Base-by-base conservation (phyloP, 2,797 vertebrate genomes). In the Diplodus sargus region DNA sequence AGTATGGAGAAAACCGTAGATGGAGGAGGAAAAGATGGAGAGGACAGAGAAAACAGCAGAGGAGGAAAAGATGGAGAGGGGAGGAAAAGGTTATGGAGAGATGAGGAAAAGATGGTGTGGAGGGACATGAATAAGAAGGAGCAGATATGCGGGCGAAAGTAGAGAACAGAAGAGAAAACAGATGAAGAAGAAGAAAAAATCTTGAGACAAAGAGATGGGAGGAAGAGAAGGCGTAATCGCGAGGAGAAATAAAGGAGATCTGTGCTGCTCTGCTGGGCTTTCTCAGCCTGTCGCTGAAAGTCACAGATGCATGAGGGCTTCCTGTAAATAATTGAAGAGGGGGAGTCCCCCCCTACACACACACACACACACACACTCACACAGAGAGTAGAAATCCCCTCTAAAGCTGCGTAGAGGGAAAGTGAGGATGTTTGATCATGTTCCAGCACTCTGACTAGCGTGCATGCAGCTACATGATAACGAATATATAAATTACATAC, bases 321-420 rank as follows among this genome's bases (percentile, higher is more conserved):
- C 83, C 87, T 92, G 86, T 93, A 91, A 92, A 94, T 94, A 90
- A 93, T 87, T 92, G 89, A 93, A 92, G 87, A 85, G 82, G 89
- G 89, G 91, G 91, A 90, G 81, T 90, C 86, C 90, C 84, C 81
- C 86, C 77, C 74, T 28, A 6, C 69, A 61, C 81, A 84, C 74
- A 71, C 81, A 76, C 66, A 75, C 66, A 64, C 61, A 54, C 78
- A 59, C 59, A 57, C 77, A 70, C 72, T 39, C 34, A 69, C 70
- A 78, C 78, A 72, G 53, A 61, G 61, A 70, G 57, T 15, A 82
- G 78, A 91, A 86, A 86, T 84, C 84, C 85, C 87, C 77, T 82
- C 61, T 70, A 87, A 90, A 81, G 79, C 82, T 73, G 73, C 58
- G 28, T 12, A 23, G n/a, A 77, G 81, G 30, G 18, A 83, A 85